These are phyloP conservation scores for Oryzias sinensis DNA, from an alignment of 2,797 vertebrate genomes.

Conservation along the genomic window DNA sequence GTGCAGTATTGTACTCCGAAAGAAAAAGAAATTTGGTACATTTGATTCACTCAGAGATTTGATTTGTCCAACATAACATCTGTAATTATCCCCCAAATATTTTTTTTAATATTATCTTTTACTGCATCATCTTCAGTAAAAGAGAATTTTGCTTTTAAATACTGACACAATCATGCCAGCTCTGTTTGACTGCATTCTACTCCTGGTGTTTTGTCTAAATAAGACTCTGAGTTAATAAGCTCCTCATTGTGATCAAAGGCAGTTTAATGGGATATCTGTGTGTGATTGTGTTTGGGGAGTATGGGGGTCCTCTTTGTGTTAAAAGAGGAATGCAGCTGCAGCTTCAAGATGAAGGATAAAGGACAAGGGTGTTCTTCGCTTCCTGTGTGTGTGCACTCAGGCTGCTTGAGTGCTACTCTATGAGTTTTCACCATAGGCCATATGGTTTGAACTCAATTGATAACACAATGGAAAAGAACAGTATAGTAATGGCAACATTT, in stretches of 20 bases:
- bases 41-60: slow-evolving; percentile 11
- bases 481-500: not conserved
- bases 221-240: slow-evolving; percentile 20
- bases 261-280: slow-evolving; percentile 39
- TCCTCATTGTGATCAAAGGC: slow-evolving; percentile 33
- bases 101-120: slow-evolving; percentile 9
- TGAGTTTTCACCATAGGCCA: slow-evolving; percentile 4
- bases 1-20: not conserved
- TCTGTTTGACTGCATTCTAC: slow-evolving; percentile 22
- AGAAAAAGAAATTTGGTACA: slow-evolving; percentile 5
- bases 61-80: slow-evolving; percentile 7
- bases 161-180: slow-evolving; percentile 39
- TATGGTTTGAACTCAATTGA: not conserved
- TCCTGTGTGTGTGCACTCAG: slow-evolving; percentile 42
- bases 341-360: slow-evolving; percentile 41
- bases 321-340: slow-evolving; percentile 54
- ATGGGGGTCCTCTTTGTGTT: slow-evolving; percentile 19
- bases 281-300: slow-evolving; percentile 12
- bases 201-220: slow-evolving; percentile 29
- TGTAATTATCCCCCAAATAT: slow-evolving; percentile 3
- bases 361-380: slow-evolving; percentile 24
- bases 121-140: slow-evolving; percentile 2
- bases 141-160: slow-evolving; percentile 4
- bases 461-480: not conserved
- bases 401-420: slow-evolving; percentile 14